Base-by-base conservation (phyloP, 1,140 invertebrate species). In the Pogonomyrmex californicus region DNA sequence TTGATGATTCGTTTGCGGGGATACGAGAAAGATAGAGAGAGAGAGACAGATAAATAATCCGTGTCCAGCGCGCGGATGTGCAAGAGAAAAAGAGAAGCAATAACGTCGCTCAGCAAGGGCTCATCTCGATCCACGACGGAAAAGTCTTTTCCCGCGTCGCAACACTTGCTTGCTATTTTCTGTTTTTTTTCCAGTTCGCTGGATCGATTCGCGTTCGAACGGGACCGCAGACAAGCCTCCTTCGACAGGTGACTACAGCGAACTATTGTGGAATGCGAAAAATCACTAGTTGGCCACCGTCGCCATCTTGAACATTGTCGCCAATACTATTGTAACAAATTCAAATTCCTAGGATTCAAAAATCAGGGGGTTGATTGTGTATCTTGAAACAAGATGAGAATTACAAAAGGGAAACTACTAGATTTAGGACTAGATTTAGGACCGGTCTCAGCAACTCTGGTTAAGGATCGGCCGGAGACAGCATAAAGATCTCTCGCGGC, bases 121-220 rank as follows among this genome's bases (percentile, higher is more conserved):
- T 63, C 76, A 60, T 76, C 12, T 60, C 17, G 33, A 5, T 49
- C 6, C 10, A 1, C 12, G 6, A 10, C 2, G 5, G n/a, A 14
- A 12, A 17, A 38, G 3, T 2, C 2, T 7, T 17, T 60, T 14
- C 2, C 14, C 10, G 17, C 44, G 44, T n/a, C 44, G 1, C n/a
- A 17, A 49, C 44, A 62, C 58, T 17, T 23, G 56, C 14, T 44
- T 4, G 38, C 38, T 54, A 36, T 66, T 36, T 7, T 6, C 14
- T 36, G 23, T 23, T 23, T 4, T 65, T 65, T 49, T 82, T 56
- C 23, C 79, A 23, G 30, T 1, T 71, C 4, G 63, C 63, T 49
- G 63, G 54, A 60, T 71, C 78, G 65, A 70, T 71, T 71, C 66
- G 23, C 5, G 41, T 12, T 30, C 23, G 47, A 63, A 41, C 54